A percentile compares a stretch with the other conserved stretches of the same genome.
phyloP scores from a whole-genome alignment of 2,888 invertebrate genomes.

The Archips xylosteana region DNA sequence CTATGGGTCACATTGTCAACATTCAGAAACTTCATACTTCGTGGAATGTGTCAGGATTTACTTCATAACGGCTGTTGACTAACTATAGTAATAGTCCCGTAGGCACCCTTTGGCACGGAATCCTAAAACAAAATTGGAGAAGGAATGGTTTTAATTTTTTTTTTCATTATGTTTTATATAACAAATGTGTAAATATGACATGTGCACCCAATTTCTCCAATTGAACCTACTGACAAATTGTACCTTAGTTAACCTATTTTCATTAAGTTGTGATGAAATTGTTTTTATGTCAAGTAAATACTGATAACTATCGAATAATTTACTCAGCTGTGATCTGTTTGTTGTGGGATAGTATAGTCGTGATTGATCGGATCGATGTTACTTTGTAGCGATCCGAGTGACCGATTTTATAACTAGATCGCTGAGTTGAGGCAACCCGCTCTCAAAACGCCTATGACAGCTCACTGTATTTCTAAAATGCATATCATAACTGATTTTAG shows the following conservation, averaged over 20 bases:
- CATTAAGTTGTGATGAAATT: constrained; percentile 31
- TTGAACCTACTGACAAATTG: no score
- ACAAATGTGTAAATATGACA: no score
- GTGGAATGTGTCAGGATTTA: no score
- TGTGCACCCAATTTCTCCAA: no score
- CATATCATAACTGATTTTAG: constrained; percentile 43
- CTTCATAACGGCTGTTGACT: no score
- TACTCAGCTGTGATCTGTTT: constrained; percentile 36
- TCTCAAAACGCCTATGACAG: constrained; percentile 52
- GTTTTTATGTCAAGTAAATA: constrained; percentile 32
- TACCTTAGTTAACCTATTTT: constrained; percentile 12
- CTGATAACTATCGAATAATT: constrained; percentile 30
- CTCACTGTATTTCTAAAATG: constrained; percentile 23
- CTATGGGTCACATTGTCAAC: no score
- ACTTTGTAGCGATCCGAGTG: constrained; percentile 44
- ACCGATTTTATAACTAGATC: constrained; percentile 44
- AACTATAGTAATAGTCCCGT: no score
- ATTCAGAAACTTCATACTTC: no score
- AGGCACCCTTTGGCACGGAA: no score
- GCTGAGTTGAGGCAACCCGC: constrained; percentile 51
- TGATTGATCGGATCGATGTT: constrained; percentile 36
- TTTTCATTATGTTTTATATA: no score
- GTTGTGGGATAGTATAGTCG: constrained; percentile 29
- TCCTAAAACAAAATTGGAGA: no score
- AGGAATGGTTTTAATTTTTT: no score